Percentiles rank a stretch among this genome's conserved stretches.
Conservation (phyloP, 2,797 vertebrate genomes). For the Vultur gryphus region DNA sequence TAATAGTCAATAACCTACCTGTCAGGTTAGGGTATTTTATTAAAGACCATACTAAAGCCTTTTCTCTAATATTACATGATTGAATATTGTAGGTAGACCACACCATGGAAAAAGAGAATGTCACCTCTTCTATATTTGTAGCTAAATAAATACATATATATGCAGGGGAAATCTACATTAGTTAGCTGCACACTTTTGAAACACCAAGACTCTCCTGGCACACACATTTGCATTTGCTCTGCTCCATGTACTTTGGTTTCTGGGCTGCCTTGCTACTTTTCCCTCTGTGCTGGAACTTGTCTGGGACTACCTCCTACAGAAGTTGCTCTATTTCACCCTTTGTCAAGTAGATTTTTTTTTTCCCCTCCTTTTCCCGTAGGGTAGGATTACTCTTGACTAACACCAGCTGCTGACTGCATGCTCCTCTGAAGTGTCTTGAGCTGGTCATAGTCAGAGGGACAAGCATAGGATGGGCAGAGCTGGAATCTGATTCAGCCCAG, state of each 20-base stretch:
- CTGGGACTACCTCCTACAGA: neutral
- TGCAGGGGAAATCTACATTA: neutral
- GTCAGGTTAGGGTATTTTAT: conserved; percentile 1
- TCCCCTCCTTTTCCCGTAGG: neutral
- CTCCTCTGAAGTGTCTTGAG: neutral
- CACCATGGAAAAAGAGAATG: neutral
- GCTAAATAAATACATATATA: neutral
- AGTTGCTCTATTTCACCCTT: neutral
- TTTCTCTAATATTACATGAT: neutral
- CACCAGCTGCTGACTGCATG: neutral
- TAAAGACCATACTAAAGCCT: neutral
- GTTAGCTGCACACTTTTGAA: neutral
- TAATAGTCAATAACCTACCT: conserved; percentile 40
- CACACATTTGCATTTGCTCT: neutral
- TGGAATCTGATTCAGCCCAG: neutral
- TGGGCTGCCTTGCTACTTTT: neutral
- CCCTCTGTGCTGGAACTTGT: neutral
- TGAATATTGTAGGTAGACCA: neutral
- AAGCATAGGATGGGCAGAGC: neutral
- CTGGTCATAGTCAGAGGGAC: neutral
- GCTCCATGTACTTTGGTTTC: neutral
- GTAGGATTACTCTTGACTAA: neutral
- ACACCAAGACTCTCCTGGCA: neutral
- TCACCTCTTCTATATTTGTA: neutral
- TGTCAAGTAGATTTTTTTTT: neutral